These are phyloP conservation scores for Lepus timidus DNA, from an alignment of 2,113 vertebrate species.

Conservation along the genomic window DNA sequence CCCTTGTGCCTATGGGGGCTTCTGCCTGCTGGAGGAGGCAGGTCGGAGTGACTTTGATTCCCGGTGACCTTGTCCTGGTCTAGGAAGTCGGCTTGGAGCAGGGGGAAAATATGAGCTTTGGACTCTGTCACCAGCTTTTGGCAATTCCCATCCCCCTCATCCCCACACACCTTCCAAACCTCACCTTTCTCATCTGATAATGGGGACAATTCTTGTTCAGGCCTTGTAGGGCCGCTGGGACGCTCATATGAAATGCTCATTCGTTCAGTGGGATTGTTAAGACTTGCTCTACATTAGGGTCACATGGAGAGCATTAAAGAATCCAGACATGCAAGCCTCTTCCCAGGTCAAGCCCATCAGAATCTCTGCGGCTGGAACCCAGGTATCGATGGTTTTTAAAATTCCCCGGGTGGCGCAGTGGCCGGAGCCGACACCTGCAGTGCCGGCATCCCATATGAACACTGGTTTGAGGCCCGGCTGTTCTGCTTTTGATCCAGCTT, in stretches of 20 bases:
- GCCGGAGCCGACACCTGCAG: too few relatives aligned
- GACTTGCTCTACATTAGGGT: not conserved
- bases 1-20: conserved; percentile 62
- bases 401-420: not conserved
- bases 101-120: not conserved
- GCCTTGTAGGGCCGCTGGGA: not conserved
- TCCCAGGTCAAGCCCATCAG: not conserved
- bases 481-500: too few relatives aligned
- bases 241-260: not conserved
- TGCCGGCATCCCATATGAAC: too few relatives aligned
- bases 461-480: too few relatives aligned
- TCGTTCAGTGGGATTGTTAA: not conserved
- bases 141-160: not conserved
- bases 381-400: not conserved
- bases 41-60: not conserved
- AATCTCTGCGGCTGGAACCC: not conserved
- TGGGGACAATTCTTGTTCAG: not conserved
- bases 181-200: conserved; percentile 28
- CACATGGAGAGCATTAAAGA: not conserved
- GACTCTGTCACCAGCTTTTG: not conserved
- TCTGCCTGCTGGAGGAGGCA: not conserved
- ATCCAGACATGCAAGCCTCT: not conserved
- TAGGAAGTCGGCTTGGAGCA: not conserved
- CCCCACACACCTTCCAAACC: not conserved
- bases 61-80: not conserved